Conservation (phyloP, 2,797 vertebrate genomes). For the Silurus lanzhouensis region DNA sequence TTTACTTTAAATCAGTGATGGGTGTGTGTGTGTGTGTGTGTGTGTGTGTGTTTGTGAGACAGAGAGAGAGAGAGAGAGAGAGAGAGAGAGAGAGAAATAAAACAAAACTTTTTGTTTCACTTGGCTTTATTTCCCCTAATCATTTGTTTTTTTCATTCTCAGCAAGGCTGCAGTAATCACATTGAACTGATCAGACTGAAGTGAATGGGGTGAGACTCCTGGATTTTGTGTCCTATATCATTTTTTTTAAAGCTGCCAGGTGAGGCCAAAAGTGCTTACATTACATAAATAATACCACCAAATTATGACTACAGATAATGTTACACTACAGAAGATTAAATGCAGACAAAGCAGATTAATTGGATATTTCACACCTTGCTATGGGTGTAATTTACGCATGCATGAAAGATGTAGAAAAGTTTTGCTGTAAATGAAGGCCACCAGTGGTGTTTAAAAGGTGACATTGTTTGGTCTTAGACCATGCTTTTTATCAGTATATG, state of each 20-base stretch:
- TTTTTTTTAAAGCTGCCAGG: constrained; percentile 19
- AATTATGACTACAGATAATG: constrained; percentile 25
- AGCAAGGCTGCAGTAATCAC: constrained; percentile 58
- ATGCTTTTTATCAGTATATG: constrained; percentile 8
- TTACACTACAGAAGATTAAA: constrained; percentile 17
- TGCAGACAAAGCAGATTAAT: constrained; percentile 23
- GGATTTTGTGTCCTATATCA: constrained; percentile 37
- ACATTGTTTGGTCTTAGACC: constrained; percentile 11
- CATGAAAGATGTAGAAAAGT: constrained; percentile 46
- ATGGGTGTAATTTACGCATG: constrained; percentile 45
- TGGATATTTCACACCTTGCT: neutral
- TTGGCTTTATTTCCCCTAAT: constrained; percentile 67
- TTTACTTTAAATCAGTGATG: neutral
- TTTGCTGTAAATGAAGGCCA: constrained; percentile 76
- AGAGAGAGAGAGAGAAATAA: neutral
- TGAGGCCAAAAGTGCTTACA: constrained; percentile 12
- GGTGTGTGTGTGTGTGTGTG: neutral
- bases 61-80: neutral
- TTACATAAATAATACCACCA: constrained; percentile 25
- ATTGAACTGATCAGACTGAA: constrained; percentile 57
- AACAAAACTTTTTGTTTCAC: constrained; percentile 52
- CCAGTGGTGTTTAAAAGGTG: constrained; percentile 63
- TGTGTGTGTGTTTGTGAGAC: neutral
- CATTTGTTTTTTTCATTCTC: constrained; percentile 53
- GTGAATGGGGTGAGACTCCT: constrained; percentile 35